Conservation (phyloP, 2,797 vertebrate species). For the Nyctibius grandis region DNA sequence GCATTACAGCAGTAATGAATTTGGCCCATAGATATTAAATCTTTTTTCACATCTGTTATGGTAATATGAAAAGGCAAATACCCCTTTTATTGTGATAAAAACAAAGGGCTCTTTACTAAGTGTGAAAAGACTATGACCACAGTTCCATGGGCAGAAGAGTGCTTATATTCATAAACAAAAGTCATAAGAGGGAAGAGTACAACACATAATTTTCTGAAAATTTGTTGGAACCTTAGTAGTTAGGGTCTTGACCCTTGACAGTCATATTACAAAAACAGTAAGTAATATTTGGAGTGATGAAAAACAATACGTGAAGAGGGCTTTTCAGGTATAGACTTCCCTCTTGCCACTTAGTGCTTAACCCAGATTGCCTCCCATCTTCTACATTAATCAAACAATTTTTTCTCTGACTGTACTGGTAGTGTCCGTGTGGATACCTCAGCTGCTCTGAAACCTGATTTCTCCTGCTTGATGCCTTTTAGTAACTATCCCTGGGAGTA, state of each 20-base stretch:
- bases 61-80: not conserved
- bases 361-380: not conserved
- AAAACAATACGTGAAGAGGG: not conserved
- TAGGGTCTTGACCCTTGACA: not conserved
- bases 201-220: not conserved
- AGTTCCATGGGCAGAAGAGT: not conserved
- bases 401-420: not conserved
- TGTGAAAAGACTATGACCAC: not conserved
- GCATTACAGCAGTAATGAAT: not conserved
- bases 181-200: accelerated
- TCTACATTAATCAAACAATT: not conserved
- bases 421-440: not conserved
- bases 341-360: not conserved
- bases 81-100: not conserved
- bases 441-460: not conserved
- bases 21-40: not conserved
- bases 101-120: not conserved
- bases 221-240: not conserved
- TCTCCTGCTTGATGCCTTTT: not conserved
- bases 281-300: not conserved
- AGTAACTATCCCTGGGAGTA: not conserved
- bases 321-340: not conserved
- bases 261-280: not conserved
- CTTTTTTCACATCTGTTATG: not conserved
- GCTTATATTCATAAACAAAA: not conserved